phyloP scores from a whole-genome alignment of 2,888 invertebrate species.

The Aphrophora alni region DNA sequence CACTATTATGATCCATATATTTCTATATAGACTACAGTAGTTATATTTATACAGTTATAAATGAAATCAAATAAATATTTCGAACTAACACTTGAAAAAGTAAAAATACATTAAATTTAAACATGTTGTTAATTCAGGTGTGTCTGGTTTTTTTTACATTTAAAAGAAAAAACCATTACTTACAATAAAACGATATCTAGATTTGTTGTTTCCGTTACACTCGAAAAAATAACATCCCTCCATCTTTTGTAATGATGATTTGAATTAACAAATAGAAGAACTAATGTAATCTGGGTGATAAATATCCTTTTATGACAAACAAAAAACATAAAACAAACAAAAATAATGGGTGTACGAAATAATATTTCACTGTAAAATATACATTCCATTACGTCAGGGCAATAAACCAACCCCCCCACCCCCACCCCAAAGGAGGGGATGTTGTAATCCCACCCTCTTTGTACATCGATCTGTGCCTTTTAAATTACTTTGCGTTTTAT shows the following conservation, averaged over 20 bases:
- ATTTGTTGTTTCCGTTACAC: too few relatives aligned
- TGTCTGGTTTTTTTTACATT: too few relatives aligned
- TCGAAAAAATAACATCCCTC: neutral
- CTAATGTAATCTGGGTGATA: neutral
- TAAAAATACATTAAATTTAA: too few relatives aligned
- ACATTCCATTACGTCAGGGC: conserved; percentile 2
- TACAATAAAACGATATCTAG: too few relatives aligned
- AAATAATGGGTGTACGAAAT: neutral
- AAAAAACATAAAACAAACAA: conserved; percentile 1
- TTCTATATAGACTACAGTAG: too few relatives aligned
- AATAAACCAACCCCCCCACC: neutral
- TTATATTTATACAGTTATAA: too few relatives aligned
- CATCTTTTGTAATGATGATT: neutral
- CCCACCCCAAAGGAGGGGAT: neutral
- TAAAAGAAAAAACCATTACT: too few relatives aligned
- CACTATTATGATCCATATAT: too few relatives aligned
- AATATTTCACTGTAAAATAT: conserved; percentile 6
- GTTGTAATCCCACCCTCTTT: neutral
- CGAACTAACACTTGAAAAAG: too few relatives aligned
- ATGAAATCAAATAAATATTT: too few relatives aligned
- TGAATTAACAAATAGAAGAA: neutral
- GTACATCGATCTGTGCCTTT: neutral
- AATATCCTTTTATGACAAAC: neutral
- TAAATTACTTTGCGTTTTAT: neutral
- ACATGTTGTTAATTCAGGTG: too few relatives aligned